A percentile compares a stretch with the other conserved stretches of the same genome.
phyloP scores from a whole-genome alignment of 2,113 vertebrate genomes.

The Crocuta crocuta region DNA sequence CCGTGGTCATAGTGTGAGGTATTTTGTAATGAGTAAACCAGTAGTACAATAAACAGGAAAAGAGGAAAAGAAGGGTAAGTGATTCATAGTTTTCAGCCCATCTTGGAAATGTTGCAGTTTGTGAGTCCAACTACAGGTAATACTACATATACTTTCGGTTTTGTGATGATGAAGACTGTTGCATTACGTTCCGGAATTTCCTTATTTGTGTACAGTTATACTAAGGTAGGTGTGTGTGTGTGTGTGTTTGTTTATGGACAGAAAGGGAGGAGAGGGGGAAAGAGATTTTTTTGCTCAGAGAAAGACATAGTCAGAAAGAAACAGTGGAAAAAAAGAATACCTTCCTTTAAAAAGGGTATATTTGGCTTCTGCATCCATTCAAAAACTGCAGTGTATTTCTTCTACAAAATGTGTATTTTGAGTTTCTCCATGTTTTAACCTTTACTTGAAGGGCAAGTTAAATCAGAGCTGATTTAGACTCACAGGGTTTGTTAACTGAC shows the following conservation, averaged over 20 bases:
- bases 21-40: neutral
- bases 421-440: constrained; percentile 69
- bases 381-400: constrained; percentile 40
- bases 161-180: neutral
- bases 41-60: neutral
- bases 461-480: constrained; percentile 69
- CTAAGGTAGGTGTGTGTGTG: neutral
- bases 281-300: neutral
- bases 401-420: constrained; percentile 47
- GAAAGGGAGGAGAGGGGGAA: neutral
- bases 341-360: constrained; percentile 8
- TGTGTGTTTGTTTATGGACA: neutral
- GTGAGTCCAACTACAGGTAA: neutral
- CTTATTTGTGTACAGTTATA: constrained; percentile 33
- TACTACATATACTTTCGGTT: neutral
- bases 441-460: constrained; percentile 70
- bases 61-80: neutral
- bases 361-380: neutral
- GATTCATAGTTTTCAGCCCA: neutral
- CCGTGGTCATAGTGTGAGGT: neutral
- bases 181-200: neutral
- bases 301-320: neutral
- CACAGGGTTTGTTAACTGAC: constrained; percentile 22
- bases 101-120: neutral
- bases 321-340: neutral